These are phyloP conservation scores for Drosophila siamana DNA, from an alignment of 2,888 invertebrate genomes.

Conservation along the genomic window DNA sequence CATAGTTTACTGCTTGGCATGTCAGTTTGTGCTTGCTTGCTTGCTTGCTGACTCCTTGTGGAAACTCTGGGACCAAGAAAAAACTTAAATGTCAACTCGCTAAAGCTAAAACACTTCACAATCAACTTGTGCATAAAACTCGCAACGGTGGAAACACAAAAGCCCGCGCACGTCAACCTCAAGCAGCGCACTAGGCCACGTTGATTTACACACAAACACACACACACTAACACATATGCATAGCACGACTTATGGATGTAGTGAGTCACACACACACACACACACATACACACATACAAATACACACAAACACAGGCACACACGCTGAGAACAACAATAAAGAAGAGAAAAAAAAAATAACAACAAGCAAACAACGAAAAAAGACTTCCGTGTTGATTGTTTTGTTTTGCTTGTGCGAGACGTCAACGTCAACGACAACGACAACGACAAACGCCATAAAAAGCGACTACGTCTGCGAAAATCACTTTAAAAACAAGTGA, in stretches of 20 bases:
- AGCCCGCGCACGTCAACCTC: slow-evolving; percentile 74
- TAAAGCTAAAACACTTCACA: slow-evolving; percentile 75
- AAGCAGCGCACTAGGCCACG: slow-evolving; percentile 78
- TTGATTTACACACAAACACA: slow-evolving; percentile 64
- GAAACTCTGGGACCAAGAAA: slow-evolving; percentile 29
- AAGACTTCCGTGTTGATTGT: slow-evolving; percentile 78
- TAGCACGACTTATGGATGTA: not conserved
- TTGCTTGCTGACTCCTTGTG: slow-evolving; percentile 28
- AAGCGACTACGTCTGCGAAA: slow-evolving; percentile 75
- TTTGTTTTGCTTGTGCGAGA: slow-evolving; percentile 71
- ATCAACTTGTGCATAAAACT: slow-evolving; percentile 72
- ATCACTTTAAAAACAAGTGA: slow-evolving; percentile 78
- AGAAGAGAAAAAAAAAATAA: slow-evolving; percentile 44
- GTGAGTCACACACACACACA: slow-evolving; percentile 19
- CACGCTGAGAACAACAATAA: slow-evolving; percentile 37
- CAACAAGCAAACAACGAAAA: slow-evolving; percentile 65
- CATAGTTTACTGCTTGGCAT: slow-evolving; percentile 29
- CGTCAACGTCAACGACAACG: slow-evolving; percentile 45
- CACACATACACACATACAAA: slow-evolving; percentile 6
- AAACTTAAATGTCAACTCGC: slow-evolving; percentile 76
- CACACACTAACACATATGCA: too few relatives aligned
- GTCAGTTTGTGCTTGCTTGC: slow-evolving; percentile 16
- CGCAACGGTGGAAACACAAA: slow-evolving; percentile 63
- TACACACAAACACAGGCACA: slow-evolving; percentile 16
- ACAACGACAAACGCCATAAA: slow-evolving; percentile 68